These are phyloP conservation scores for Equus quagga DNA, from an alignment of 2,113 vertebrate species.

Conservation along the genomic window DNA sequence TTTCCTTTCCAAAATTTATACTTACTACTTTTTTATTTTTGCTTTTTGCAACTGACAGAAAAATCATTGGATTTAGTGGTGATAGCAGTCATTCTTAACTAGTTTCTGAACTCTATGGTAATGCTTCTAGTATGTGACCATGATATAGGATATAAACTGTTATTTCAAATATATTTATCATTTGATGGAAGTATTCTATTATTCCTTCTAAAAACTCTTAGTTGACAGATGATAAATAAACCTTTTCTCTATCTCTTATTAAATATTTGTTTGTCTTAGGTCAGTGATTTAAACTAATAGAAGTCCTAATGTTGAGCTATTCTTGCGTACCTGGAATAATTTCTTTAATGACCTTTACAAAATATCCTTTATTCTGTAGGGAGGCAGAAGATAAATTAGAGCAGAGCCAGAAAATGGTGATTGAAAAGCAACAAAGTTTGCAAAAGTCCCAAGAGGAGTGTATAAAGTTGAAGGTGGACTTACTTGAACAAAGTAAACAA, in stretches of 20 bases:
- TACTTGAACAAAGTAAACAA: conserved; percentile 87
- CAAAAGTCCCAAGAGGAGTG: conserved; percentile 90
- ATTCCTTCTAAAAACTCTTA: conserved; percentile 29
- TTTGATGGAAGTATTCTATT: conserved; percentile 41
- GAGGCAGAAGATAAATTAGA: conserved; percentile 91
- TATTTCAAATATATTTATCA: not conserved
- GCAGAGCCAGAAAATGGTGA: conserved; percentile 88
- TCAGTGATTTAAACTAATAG: conserved; percentile 22
- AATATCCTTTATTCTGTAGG: conserved; percentile 85
- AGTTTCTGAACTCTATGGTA: not conserved
- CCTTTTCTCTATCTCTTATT: not conserved
- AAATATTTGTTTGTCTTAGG: conserved; percentile 52
- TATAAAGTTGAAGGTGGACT: conserved; percentile 88
- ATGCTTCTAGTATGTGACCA: not conserved
- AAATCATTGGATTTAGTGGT: not conserved
- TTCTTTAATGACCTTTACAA: conserved; percentile 34
- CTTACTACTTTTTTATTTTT: conserved; percentile 34
- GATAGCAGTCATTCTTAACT: conserved; percentile 36
- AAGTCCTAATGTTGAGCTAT: conserved; percentile 21
- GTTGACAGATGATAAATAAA: not conserved
- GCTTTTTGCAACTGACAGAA: conserved; percentile 6
- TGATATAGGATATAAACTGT: conserved; percentile 40
- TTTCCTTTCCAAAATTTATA: conserved; percentile 23
- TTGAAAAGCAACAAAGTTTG: conserved; percentile 89
- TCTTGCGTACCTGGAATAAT: not conserved